Percentiles rank a stretch among this genome's conserved stretches.
These are phyloP conservation scores for Sebastes matsubarae DNA, from an alignment of 2,797 vertebrate genomes.

Conservation along the genomic window DNA sequence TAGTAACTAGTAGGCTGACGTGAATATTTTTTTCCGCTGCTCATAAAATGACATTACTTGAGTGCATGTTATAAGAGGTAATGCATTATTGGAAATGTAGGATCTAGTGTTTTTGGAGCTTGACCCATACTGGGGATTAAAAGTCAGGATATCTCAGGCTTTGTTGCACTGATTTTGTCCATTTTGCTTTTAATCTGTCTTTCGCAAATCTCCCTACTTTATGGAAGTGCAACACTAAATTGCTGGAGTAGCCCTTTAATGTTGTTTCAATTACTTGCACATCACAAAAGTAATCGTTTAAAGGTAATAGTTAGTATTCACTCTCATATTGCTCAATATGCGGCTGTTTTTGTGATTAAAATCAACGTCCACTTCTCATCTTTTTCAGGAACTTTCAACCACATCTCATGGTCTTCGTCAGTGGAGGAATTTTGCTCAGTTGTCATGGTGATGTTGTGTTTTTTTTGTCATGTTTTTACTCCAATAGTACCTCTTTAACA, in stretches of 20 bases:
- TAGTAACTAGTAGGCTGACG: too few relatives aligned
- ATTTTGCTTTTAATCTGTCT: background rate
- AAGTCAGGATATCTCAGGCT: background rate
- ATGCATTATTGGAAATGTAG: background rate
- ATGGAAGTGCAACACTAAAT: background rate
- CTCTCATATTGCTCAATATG: background rate
- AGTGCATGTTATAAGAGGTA: background rate
- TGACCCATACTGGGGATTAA: background rate
- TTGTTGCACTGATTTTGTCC: background rate
- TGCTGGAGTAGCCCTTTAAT: background rate
- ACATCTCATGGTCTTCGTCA: background rate
- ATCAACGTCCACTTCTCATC: background rate
- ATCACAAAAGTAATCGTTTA: background rate
- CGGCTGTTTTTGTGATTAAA: background rate
- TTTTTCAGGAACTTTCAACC: background rate
- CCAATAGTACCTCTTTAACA: background rate
- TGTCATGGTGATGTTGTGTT: background rate
- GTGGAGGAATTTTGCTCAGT: background rate
- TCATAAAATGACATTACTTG: background rate
- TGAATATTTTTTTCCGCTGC: background rate
- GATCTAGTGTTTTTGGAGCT: background rate
- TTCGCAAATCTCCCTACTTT: background rate
- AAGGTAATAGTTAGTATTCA: background rate
- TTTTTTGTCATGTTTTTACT: background rate
- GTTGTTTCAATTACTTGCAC: background rate